phyloP scores from a whole-genome alignment of 1,140 invertebrate species.

The Mactra quadrangularis region DNA sequence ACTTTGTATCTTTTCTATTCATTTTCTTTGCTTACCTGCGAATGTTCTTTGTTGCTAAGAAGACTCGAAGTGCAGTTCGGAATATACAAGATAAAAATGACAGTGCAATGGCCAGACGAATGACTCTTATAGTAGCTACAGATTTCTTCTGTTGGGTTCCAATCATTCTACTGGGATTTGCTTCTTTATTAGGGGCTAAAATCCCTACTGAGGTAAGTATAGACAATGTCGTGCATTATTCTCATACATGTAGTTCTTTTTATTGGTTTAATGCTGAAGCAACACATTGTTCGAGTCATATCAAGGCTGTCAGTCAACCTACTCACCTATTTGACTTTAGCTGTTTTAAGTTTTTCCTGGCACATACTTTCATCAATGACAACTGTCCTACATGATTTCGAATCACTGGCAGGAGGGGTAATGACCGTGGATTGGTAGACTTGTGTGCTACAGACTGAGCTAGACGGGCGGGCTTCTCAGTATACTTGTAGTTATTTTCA shows the following conservation, averaged over 20 bases:
- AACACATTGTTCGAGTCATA: no score
- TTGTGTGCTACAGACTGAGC: no score
- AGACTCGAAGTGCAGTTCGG: constrained; percentile 84
- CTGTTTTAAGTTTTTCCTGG: no score
- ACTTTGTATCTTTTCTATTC: constrained; percentile 85
- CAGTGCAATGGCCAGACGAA: constrained; percentile 85
- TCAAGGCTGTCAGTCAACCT: no score
- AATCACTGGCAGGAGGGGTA: no score
- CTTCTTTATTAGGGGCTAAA: constrained; percentile 84
- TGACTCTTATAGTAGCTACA: constrained; percentile 86
- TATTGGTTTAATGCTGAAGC: no score
- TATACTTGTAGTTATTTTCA: no score
- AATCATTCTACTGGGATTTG: constrained; percentile 85
- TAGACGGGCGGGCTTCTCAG: no score
- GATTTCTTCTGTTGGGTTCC: constrained; percentile 87
- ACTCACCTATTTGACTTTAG: not conserved
- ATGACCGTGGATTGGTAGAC: no score
- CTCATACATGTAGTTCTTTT: not conserved
- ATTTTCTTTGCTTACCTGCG: constrained; percentile 86
- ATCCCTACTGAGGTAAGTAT: constrained; percentile 84
- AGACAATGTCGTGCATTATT: not conserved
- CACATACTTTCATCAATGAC: no score
- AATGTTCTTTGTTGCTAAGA: constrained; percentile 86
- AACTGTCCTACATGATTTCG: no score
- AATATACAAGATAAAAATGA: constrained; percentile 82